Base-by-base conservation (phyloP, 1,140 invertebrate genomes). In the Forficula auricularia region DNA sequence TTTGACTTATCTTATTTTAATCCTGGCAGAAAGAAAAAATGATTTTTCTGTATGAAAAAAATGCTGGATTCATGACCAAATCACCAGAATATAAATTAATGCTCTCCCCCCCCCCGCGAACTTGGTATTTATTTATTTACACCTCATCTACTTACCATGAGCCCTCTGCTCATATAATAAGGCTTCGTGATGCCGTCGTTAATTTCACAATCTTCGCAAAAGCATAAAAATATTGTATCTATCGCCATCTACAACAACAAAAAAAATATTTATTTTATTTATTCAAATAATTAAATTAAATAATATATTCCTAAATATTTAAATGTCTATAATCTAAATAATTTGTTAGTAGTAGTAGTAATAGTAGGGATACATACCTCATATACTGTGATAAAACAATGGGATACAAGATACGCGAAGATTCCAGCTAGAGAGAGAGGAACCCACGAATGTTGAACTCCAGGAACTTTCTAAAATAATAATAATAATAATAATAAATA, bases 191-290 rank as follows among this genome's bases (percentile, higher is more conserved):
- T 64, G 2, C 81, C 82, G 62, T 86, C 79, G 57, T 86, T 85
- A 43, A 70, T 60, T 36, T 72, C 66, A 52, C 71, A 78, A 51
- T 82, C 79, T 59, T 82, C 79, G 62, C 85, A 79, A 64, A 89
- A 87, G 54, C 82, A 87, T 12, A 88, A 55, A 53, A 86, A 77
- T 50, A 87, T 73, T 10, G 82, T 79, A 51, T 87, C 82, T 34
- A 86, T 81, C 0, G 79, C 68, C 79, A 85, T 86, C 80, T 85
- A 55, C n/a, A n/a, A n/a, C n/a, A n/a, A n/a, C n/a, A 10, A 66
- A 70, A 52, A 42, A 20, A 44, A 46, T 16, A 35, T 30, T 19
- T 45, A 43, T 34, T 36, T 45, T 35, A 42, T 10, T 34, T 36
- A 9, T 35, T 32, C 13, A 33, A 33, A 42, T 34, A 40, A 10